phyloP scores from a whole-genome alignment of 2,113 vertebrate species.

The Amphiprion ocellaris region DNA sequence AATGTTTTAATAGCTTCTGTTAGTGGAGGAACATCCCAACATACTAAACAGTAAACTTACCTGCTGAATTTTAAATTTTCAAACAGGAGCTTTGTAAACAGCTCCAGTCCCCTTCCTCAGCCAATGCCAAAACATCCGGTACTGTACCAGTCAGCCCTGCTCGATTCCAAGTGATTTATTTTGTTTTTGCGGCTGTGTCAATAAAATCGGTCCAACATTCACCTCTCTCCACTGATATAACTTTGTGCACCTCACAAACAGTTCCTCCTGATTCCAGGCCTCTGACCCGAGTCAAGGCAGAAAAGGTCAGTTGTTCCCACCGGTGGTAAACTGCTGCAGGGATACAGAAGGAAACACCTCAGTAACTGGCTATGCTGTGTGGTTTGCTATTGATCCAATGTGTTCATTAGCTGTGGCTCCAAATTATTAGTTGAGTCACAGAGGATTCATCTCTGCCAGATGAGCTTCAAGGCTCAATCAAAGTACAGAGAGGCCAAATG shows the following conservation, averaged over 20 bases:
- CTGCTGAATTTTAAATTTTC: background rate
- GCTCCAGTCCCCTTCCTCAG: too few relatives aligned
- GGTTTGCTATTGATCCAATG: conserved; percentile 55
- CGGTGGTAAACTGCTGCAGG: conserved; percentile 15
- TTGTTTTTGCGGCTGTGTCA: background rate
- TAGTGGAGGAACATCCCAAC: background rate
- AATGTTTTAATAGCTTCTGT: background rate
- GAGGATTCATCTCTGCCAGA: conserved; percentile 48
- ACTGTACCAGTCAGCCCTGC: too few relatives aligned
- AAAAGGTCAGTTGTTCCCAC: conserved; percentile 53
- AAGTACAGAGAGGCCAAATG: conserved; percentile 8
- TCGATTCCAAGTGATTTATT: background rate
- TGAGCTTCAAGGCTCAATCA: conserved; percentile 49
- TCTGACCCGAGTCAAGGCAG: conserved; percentile 30
- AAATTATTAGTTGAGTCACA: conserved; percentile 57
- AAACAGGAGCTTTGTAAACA: background rate
- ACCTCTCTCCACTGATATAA: background rate
- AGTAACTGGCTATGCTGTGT: conserved; percentile 30
- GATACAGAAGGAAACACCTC: conserved; percentile 19
- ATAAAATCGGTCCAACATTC: background rate
- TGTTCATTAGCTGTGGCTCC: conserved; percentile 53
- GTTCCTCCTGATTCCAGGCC: conserved; percentile 9
- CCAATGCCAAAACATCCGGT: too few relatives aligned
- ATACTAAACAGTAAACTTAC: background rate
- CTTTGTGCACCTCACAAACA: conserved; percentile 1